phyloP scores from a whole-genome alignment of 1,140 invertebrate species.

The Bombus picipes region DNA sequence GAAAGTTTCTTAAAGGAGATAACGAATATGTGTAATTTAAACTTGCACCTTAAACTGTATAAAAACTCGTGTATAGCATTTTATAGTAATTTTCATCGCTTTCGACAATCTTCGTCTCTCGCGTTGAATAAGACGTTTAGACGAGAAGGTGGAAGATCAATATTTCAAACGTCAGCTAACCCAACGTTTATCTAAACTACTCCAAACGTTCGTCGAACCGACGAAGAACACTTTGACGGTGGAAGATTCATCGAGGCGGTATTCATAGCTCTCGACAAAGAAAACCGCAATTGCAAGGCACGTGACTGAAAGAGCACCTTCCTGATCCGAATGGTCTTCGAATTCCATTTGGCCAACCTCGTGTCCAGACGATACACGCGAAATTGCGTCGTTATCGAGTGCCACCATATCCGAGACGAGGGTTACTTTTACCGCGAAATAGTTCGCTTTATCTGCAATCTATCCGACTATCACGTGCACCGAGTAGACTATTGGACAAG shows the following conservation, averaged over 20 bases:
- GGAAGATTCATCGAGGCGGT: neutral
- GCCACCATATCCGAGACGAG: slow-evolving; percentile 4
- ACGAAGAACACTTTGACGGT: neutral
- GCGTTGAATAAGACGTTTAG: no score
- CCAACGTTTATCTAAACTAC: no score
- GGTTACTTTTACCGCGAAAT: slow-evolving; percentile 9
- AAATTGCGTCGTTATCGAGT: slow-evolving; percentile 58
- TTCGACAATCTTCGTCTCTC: no score
- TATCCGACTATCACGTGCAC: slow-evolving; percentile 1
- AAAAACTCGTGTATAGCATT: no score
- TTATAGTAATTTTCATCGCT: no score
- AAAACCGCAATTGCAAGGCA: slow-evolving; percentile 33
- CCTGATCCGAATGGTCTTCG: slow-evolving; percentile 39
- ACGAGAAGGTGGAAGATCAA: no score
- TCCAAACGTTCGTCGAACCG: neutral
- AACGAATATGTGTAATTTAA: no score
- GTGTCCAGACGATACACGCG: slow-evolving; percentile 27
- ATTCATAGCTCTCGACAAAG: neutral
- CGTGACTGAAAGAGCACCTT: slow-evolving; percentile 55
- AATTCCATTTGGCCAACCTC: slow-evolving; percentile 4
- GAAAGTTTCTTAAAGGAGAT: no score
- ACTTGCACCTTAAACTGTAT: no score
- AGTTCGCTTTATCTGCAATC: slow-evolving; percentile 20
- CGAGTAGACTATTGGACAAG: neutral
- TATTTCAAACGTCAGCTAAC: no score